Evolutionary conservation across 2,888 invertebrate species (phyloP), one percentile per base, ranked within the genome.

Genomic region (Lasioglossum calceatum): DNA sequence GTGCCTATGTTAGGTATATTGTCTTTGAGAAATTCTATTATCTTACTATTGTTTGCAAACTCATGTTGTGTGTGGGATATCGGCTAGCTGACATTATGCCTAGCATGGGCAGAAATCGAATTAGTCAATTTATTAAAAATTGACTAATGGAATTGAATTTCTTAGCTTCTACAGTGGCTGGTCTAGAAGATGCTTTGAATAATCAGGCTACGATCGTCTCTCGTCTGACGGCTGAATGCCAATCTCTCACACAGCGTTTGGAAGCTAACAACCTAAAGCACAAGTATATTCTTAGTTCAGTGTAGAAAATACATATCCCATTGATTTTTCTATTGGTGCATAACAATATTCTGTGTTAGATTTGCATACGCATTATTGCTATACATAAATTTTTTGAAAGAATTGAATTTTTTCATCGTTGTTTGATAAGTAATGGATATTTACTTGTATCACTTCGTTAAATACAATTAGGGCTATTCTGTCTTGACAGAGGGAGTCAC

Each of bases 131-230:
- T 90, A 85, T 80, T 82, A 84, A 79, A 90, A 93, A 92, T 92
- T 91, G 90, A 86, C 90, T 92, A 88, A 92, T 90, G 85, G 87
- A 90, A 91, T 87, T 88, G 85, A 92, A 93, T 93, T 95, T 97
- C 97, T 96, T 97, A 98, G 98, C 97, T 97, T 97, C 97, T 96
- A 98, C 98, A 95, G 98, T 98, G 96, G 97, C 97, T 96, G 98
- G 98, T 96, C 97, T 98, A 96, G 98, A 98, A 97, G 97, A 97
- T 96, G 97, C 98, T 97, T 97, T 98, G 96, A 97, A 97, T 96
- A 98, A 97, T 96, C 98, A 98, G 97, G 98, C 98, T 97, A 97
- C 97, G 97, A 97, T 98, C 97, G 98, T 98, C 97, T 98, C 98
- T 96, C 98, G 97, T 97, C 97, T 98, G 96, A 98, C 98, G 95